Conservation (phyloP, 2,797 vertebrate species). For the Helicolenus hilgendorfi region DNA sequence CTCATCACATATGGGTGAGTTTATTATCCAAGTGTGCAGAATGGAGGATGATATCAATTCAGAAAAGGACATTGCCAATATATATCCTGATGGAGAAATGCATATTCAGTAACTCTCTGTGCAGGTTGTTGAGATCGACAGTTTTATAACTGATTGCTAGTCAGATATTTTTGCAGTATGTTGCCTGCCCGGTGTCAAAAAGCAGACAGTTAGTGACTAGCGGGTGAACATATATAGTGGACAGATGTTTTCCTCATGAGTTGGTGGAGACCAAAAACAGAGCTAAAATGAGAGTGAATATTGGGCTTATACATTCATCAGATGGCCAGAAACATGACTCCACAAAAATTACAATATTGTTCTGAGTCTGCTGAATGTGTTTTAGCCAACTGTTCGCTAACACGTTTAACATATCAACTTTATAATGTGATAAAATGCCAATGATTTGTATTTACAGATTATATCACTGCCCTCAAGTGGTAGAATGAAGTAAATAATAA, state of each 20-base stretch:
- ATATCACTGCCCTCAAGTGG: background rate
- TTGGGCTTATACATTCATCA: background rate
- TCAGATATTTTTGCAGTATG: background rate
- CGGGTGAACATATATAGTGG: background rate
- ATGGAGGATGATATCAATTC: background rate
- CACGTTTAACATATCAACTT: background rate
- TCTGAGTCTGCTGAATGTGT: background rate
- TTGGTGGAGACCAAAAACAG: background rate
- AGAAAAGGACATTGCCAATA: background rate
- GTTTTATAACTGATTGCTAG: background rate
- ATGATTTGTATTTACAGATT: background rate
- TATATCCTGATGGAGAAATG: slow-evolving; percentile 15
- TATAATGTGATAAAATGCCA: background rate
- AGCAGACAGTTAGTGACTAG: background rate
- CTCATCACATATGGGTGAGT: slow-evolving; percentile 25
- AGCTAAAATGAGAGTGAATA: background rate
- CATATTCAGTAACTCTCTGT: background rate
- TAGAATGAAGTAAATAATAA: background rate
- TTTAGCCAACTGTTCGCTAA: too few species aligned
- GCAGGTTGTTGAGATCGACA: background rate
- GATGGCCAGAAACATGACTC: background rate
- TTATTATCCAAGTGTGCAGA: slow-evolving; percentile 24
- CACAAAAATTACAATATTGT: background rate
- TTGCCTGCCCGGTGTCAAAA: background rate
- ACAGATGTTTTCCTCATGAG: too few species aligned